These are phyloP conservation scores for Lithophane ornitopus DNA, from an alignment of 2,888 invertebrate genomes.

Conservation along the genomic window DNA sequence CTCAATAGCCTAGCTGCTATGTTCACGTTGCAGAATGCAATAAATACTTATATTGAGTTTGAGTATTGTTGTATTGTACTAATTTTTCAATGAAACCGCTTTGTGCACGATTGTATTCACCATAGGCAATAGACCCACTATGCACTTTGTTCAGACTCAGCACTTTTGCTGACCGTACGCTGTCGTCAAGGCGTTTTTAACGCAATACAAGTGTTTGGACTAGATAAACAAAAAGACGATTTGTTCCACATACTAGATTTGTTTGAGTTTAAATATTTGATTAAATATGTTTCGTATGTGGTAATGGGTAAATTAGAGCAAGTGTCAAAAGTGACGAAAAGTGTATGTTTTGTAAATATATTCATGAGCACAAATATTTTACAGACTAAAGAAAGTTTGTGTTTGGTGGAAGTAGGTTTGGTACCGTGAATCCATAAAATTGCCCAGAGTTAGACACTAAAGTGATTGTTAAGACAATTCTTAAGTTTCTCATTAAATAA, in stretches of 20 bases:
- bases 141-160: conserved; percentile 31
- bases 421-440: too few relatives aligned
- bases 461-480: neutral
- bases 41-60: neutral
- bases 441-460: too few relatives aligned
- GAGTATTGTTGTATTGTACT: neutral
- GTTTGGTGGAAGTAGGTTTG: too few relatives aligned
- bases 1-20: neutral
- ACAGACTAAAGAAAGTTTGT: neutral
- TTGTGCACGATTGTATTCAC: conserved; percentile 21
- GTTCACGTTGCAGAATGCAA: neutral
- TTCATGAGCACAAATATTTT: neutral
- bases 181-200: conserved; percentile 11
- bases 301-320: neutral
- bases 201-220: conserved; percentile 22
- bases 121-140: neutral
- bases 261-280: conserved; percentile 3
- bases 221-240: conserved; percentile 15
- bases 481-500: too few relatives aligned
- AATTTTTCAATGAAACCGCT: neutral
- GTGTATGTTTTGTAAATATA: neutral
- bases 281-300: neutral
- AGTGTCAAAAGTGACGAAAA: neutral
- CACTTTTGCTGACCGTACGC: conserved; percentile 24
- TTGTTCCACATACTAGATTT: conserved; percentile 10